A percentile compares a stretch with the other conserved stretches of the same genome.
These are phyloP conservation scores for Trachelus tabidus DNA, from an alignment of 2,888 invertebrate species.

Conservation along the genomic window DNA sequence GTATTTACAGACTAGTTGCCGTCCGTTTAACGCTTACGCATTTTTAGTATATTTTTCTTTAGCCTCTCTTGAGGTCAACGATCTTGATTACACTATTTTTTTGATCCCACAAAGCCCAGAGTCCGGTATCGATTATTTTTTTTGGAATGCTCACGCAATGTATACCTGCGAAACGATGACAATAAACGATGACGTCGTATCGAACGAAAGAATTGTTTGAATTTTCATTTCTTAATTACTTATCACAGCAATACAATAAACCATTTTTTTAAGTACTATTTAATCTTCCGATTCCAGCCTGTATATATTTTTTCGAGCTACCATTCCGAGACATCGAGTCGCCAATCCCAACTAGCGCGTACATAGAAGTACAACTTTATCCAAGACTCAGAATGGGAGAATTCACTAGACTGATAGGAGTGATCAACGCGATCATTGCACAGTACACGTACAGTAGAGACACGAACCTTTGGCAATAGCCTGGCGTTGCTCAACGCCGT, in stretches of 20 bases:
- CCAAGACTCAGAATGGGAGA: neutral
- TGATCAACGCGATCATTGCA: neutral
- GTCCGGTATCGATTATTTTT: neutral
- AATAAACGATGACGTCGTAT: neutral
- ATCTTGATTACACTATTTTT: neutral
- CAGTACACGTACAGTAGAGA: slow-evolving; percentile 15
- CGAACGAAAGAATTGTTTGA: neutral
- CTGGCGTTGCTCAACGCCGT: slow-evolving; percentile 51
- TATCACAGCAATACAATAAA: neutral
- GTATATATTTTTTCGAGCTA: neutral
- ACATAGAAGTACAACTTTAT: neutral
- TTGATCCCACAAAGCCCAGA: neutral
- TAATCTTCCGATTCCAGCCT: neutral
- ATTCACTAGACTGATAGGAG: neutral
- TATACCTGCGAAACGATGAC: slow-evolving; percentile 1
- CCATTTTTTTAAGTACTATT: neutral
- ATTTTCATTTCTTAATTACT: neutral
- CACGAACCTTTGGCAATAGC: slow-evolving; percentile 49
- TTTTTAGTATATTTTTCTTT: neutral
- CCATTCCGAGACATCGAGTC: slow-evolving; percentile 21
- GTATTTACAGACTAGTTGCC: slow-evolving; percentile 15
- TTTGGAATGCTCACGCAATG: neutral
- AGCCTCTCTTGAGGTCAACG: neutral
- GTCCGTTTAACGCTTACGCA: slow-evolving; percentile 4
- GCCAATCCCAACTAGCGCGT: slow-evolving; percentile 9